Evolutionary conservation across 2,888 invertebrate genomes (phyloP), one percentile per base, ranked within the genome.

Genomic region (Rotaria macrura): DNA sequence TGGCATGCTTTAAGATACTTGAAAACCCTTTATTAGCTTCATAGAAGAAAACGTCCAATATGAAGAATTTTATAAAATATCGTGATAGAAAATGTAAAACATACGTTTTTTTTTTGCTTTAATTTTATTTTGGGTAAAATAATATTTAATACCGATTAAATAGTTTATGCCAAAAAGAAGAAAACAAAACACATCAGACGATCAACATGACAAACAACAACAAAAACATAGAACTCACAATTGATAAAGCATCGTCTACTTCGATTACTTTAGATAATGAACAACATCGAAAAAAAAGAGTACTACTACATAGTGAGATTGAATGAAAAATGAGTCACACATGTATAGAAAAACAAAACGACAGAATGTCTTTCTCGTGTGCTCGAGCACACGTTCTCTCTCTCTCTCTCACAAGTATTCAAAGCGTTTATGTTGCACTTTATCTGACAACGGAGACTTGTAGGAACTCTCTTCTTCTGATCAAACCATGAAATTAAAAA

Each of bases 121-220:
- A 65, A 65, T 65, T 65, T 65, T 65, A 65, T 65, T 65, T 65
- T 65, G 65, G 29, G 20, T 65, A 65, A 65, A 65, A 65, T 65
- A 65, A 65, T 65, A 65, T 65, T 65, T 65, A 65, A 65, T 65
- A 65, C 65, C 65, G 65, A 65, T 65, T 65, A 34, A 65, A 65
- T 65, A 65, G 65, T 65, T 65, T 65, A 65, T 65, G 65, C 65
- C 65, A 34, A 20, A 65, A 65, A n/a, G n/a, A n/a, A n/a, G n/a
- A n/a, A 65, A 65, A 65, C 34, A 65, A 65, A 65, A 29, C 23
- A 9, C 23, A 25, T 25, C 54, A 54, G 25, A 54, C 25, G 54
- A 25, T 20, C 14, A 34, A 65, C 34, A 29, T 34, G 65, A 65
- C 65, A 34, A 20, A 65, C 65, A 34, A 65, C 34, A 65, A 34